Conservation (phyloP, 2,113 vertebrate genomes). For the Tichodroma muraria region DNA sequence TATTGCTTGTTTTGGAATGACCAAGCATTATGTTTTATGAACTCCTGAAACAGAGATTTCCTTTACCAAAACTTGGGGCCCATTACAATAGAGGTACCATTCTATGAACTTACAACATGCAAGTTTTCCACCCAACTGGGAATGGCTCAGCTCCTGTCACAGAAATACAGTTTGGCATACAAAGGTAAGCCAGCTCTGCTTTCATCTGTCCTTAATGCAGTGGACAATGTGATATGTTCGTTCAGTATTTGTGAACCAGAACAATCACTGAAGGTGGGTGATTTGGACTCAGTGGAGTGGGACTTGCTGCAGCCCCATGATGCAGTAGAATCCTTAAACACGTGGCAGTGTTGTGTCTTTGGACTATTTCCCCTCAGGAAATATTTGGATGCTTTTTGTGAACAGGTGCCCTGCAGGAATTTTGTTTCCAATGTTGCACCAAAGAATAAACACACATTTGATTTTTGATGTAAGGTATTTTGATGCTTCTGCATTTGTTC, state of each 20-base stretch:
- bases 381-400: not conserved
- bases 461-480: not conserved
- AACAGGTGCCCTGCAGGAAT: not conserved
- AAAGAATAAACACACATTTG: not conserved
- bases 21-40: not conserved
- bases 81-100: not conserved
- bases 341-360: not conserved
- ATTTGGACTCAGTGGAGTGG: not conserved
- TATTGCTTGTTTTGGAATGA: not conserved
- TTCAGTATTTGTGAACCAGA: not conserved
- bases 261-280: not conserved
- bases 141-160: not conserved
- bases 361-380: not conserved
- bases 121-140: not conserved
- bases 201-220: not conserved
- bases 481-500: not conserved
- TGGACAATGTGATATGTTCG: not conserved
- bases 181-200: not conserved
- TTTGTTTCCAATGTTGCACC: not conserved
- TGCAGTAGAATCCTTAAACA: not conserved
- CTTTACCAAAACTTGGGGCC: not conserved
- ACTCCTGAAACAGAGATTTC: not conserved
- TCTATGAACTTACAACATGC: not conserved
- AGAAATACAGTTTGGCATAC: not conserved
- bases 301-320: not conserved